phyloP scores from a whole-genome alignment of 2,888 invertebrate species.

The Thyatira batis region DNA sequence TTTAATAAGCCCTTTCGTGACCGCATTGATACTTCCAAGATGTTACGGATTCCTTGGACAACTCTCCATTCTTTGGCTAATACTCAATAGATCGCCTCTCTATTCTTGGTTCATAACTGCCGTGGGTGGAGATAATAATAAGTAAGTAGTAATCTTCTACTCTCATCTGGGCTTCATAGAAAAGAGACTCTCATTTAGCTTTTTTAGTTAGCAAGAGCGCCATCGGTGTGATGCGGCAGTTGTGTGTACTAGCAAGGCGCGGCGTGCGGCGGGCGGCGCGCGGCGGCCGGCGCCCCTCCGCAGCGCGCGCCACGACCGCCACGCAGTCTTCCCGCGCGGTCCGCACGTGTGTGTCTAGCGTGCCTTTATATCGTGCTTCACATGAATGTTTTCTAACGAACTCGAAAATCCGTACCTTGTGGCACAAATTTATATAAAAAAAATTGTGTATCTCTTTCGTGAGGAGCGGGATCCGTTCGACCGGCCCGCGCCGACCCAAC shows the following conservation, averaged over 20 bases:
- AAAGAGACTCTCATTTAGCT: conserved; percentile 2
- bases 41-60: too few species aligned
- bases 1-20: too few species aligned
- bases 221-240: conserved; percentile 49
- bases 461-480: conserved; percentile 38
- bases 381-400: conserved; percentile 60
- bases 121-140: too few species aligned
- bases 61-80: too few species aligned
- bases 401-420: conserved; percentile 52
- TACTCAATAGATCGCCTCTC: too few species aligned
- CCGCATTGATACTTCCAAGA: too few species aligned
- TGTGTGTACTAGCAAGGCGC: conserved; percentile 42
- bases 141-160: not conserved
- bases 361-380: conserved; percentile 54
- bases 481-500: conserved; percentile 30
- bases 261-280: conserved; percentile 27
- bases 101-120: too few species aligned
- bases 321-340: conserved; percentile 82
- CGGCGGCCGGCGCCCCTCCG: conserved; percentile 55
- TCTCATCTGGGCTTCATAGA: not conserved
- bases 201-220: conserved; percentile 48
- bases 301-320: conserved; percentile 67
- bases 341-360: conserved; percentile 79
- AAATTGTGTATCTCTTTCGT: conserved; percentile 48
- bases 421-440: conserved; percentile 47